A percentile compares a stretch with the other conserved stretches of the same genome.
phyloP scores from a whole-genome alignment of 2,888 invertebrate species.

The Pyrrhosoma nymphula region DNA sequence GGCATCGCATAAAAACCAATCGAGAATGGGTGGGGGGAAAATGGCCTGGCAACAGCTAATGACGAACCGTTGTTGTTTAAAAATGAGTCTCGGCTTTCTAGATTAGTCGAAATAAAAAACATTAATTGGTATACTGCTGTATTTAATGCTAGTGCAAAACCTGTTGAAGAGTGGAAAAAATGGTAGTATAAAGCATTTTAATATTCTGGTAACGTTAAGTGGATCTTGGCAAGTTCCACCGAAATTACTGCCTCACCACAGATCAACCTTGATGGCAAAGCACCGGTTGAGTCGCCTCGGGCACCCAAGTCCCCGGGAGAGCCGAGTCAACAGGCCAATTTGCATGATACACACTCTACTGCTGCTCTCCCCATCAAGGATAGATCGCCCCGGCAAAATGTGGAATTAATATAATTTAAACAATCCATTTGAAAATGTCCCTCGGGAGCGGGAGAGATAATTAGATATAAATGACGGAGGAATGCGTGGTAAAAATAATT shows the following conservation, averaged over 20 bases:
- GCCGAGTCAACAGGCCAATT: neutral
- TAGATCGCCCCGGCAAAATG: neutral
- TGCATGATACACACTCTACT: neutral
- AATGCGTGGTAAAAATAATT: neutral
- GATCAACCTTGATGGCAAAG: slow-evolving; percentile 46
- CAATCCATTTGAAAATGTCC: neutral
- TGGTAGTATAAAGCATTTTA: slow-evolving; percentile 48
- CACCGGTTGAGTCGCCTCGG: neutral
- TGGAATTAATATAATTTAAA: neutral
- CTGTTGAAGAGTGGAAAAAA: slow-evolving; percentile 34
- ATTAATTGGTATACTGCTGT: slow-evolving; percentile 26
- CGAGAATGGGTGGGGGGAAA: neutral
- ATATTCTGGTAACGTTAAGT: slow-evolving; percentile 53
- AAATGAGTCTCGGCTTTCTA: slow-evolving; percentile 8
- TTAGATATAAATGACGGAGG: neutral
- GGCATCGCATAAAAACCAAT: neutral
- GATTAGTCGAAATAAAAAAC: neutral
- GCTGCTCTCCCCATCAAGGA: neutral
- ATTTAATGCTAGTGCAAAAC: slow-evolving; percentile 25
- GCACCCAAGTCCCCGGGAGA: neutral
- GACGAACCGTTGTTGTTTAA: neutral
- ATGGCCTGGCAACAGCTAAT: slow-evolving; percentile 50
- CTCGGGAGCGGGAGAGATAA: neutral
- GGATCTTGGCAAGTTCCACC: slow-evolving; percentile 48
- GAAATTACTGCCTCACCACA: slow-evolving; percentile 31